Conservation (phyloP, 2,888 invertebrate species). For the Microchrysa polita region DNA sequence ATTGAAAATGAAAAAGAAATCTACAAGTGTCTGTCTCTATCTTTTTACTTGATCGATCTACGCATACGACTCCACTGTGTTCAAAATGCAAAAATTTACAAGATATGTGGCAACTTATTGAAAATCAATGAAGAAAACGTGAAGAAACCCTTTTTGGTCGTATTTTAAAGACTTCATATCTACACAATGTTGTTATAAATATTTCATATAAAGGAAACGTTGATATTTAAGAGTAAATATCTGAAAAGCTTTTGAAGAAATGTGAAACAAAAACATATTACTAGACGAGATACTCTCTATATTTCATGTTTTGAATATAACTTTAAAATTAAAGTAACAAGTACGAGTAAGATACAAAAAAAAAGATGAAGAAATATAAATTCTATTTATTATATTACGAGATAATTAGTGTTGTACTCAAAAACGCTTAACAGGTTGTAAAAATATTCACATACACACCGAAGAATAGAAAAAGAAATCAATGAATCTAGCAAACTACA, state of each 20-base stretch:
- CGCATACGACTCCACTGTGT: slow-evolving; percentile 38
- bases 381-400: slow-evolving; percentile 24
- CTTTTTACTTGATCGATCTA: slow-evolving; percentile 28
- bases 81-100: slow-evolving; percentile 38
- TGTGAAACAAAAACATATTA: slow-evolving; percentile 5
- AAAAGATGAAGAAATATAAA: neutral
- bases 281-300: slow-evolving; percentile 34
- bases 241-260: slow-evolving; percentile 3
- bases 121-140: neutral
- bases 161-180: slow-evolving; percentile 42
- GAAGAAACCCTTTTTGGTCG: slow-evolving; percentile 24
- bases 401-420: slow-evolving; percentile 32
- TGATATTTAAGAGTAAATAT: neutral
- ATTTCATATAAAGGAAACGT: no score
- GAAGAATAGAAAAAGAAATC: slow-evolving; percentile 10
- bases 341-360: no score
- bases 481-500: neutral
- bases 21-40: no score
- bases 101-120: neutral
- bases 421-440: slow-evolving; percentile 39
- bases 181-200: neutral
- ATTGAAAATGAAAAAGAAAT: no score
- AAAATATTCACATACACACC: slow-evolving; percentile 30
- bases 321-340: neutral
- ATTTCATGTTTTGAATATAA: slow-evolving; percentile 2